phyloP scores from a whole-genome alignment of 2,888 invertebrate genomes.

The Trimorus sp. region DNA sequence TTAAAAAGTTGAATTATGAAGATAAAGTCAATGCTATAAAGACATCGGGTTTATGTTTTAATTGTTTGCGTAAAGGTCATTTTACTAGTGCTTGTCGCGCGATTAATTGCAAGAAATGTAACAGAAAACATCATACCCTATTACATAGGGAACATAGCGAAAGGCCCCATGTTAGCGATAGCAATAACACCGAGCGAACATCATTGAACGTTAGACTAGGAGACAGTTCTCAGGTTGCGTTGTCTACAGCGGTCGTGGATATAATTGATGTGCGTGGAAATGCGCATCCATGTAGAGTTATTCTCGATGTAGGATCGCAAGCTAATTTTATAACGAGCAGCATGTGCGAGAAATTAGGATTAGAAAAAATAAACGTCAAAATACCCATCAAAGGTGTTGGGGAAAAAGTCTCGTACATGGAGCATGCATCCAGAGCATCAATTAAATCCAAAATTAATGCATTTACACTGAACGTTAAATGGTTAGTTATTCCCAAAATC shows the following conservation, averaged over 20 bases:
- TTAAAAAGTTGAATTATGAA: not conserved
- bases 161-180: not conserved
- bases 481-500: slow-evolving; percentile 47
- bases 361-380: slow-evolving; percentile 11
- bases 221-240: not conserved
- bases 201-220: not conserved
- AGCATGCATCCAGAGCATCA: slow-evolving; percentile 24
- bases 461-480: slow-evolving; percentile 18
- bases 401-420: slow-evolving; percentile 36
- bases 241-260: not conserved
- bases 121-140: not conserved
- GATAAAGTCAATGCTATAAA: not conserved
- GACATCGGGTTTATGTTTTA: not conserved
- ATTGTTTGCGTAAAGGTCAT: not conserved
- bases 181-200: too few relatives aligned
- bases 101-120: slow-evolving; percentile 3
- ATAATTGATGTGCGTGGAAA: slow-evolving; percentile 7
- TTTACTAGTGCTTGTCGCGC: not conserved
- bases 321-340: slow-evolving; percentile 51
- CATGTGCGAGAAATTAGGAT: slow-evolving; percentile 41
- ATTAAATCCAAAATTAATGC: slow-evolving; percentile 34
- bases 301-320: slow-evolving; percentile 57
- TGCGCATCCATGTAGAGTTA: slow-evolving; percentile 31
- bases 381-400: slow-evolving; percentile 47
- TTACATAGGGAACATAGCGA: not conserved